Evolutionary conservation across 2,888 invertebrate species (phyloP), one percentile per base, ranked within the genome.

Genomic region (Chrysolina americana): DNA sequence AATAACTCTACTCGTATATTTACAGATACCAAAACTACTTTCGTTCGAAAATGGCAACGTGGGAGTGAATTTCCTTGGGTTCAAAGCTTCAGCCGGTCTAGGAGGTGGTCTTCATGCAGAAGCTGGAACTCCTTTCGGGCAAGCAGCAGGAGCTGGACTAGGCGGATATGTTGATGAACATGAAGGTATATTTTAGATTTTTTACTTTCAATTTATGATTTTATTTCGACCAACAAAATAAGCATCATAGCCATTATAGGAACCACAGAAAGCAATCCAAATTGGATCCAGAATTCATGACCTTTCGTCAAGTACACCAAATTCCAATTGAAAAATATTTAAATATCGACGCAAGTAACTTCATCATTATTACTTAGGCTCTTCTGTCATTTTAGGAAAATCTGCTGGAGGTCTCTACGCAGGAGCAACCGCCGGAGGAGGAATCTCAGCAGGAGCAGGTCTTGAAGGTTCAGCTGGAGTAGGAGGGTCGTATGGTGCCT

Each of bases 51-150:
- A 94, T 83, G 94, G 94, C 47, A 93, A 81, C 81, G 87, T 94
- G 62, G 92, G 93, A 77, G 93, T 94, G 0, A 94, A 94, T 84
- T 94, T 95, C 78, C 91, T 91, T 0, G 94, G 94, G 9, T 94
- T 92, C 81, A 92, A 92, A 78, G 94, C 94, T 0, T 91, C 92
- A 64, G 93, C 94, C 13, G 94, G 94, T 0, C 87, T 94, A 8
- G 94, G 94, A 17, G 94, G 90, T 3, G 93, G 93, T 0, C 88
- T 94, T 11, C 92, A 90, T 78, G 94, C 94, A 53, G 92, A 92
- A 81, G 94, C 94, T 63, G 94, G 93, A 11, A 94, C 94, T 15
- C 94, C 94, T 2, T 90, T 89, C 81, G 94, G 94, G 2, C 92
- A 92, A 79, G 87, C 89, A 70, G 94, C 94, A 1, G 91, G 89